Percentiles rank a stretch among this genome's conserved stretches.
Evolutionary conservation across 2,797 vertebrate species (phyloP).

Genomic region (Mormyrus proboscirostris): DNA sequence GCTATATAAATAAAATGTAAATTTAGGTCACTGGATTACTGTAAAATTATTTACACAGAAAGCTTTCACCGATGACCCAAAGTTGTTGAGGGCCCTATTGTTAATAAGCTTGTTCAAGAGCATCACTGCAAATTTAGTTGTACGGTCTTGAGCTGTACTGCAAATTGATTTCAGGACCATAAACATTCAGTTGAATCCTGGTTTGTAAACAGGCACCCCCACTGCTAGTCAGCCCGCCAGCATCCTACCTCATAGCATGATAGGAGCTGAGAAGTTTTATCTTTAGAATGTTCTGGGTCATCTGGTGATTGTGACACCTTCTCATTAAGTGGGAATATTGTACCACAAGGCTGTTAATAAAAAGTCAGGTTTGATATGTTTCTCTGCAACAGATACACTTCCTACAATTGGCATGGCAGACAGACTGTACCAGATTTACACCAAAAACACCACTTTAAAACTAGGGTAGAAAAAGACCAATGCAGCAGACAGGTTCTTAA

Average conservation of each 20-base stretch:
- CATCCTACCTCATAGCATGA: neutral
- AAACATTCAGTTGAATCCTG: neutral
- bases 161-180: slow-evolving; percentile 4
- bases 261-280: neutral
- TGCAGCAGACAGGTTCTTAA: neutral
- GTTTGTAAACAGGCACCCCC: neutral
- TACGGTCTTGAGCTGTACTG: neutral
- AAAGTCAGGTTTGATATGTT: neutral
- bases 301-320: neutral
- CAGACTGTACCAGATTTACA: neutral
- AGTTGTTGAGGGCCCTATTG: neutral
- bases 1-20: neutral
- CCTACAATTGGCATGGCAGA: neutral
- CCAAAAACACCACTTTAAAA: neutral
- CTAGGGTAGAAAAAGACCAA: neutral
- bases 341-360: neutral
- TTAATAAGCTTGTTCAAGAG: neutral
- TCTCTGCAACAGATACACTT: neutral
- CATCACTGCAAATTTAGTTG: neutral
- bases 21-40: neutral
- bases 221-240: neutral
- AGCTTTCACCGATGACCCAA: neutral
- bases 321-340: neutral
- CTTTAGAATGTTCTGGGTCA: neutral
- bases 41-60: neutral